Evolutionary conservation across 92 coral and sea anemone species (phyloP), one percentile per base, ranked within the genome.

Genomic region (Umimayanthus chanpuru): DNA sequence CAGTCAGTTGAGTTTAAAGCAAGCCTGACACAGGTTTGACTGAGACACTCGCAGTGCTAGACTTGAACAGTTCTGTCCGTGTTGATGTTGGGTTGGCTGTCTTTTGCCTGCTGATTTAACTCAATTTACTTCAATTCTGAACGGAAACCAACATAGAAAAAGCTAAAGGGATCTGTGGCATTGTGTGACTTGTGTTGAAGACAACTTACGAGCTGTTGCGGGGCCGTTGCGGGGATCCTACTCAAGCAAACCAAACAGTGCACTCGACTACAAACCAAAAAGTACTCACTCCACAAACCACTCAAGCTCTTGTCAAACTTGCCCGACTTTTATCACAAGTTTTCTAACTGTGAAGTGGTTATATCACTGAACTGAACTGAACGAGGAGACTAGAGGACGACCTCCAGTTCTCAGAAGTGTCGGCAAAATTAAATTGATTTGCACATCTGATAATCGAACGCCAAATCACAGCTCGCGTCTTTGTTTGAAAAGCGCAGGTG

Each of bases 401-500:
- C 14, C 39, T 29, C 40, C 38, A 26, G 15, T 26, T 9, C 36
- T 9, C 38, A 8, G 76, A 28, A 72, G 76, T 7, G 21, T 5
- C 40, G 8, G 5, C 39, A 32, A 39, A 7, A 43, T 75, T 40
- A 43, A 75, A 15, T 40, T 43, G 14, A 39, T 75, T n/a, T 75
- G 53, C 50, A 75, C 25, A 25, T 20, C 41, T 10, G n/a, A 29
- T 73, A 15, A 15, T 73, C 32, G 20, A 28, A 6, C 44, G 14
- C 79, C 21, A 8, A 36, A 75, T 75, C 47, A 20, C 5, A 39
- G 50, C 25, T 36, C 79, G 79, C 79, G 12, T 40, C 79, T 38
- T 73, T 75, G 77, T 73, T 30, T 73, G 44, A 9, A n/a, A 75
- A 75, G 79, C 15, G 10, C 79, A 75, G 79, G 28, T 75, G 79